These are phyloP conservation scores for Aculops lycopersici DNA, from an alignment of 1,140 invertebrate genomes.

Conservation along the genomic window DNA sequence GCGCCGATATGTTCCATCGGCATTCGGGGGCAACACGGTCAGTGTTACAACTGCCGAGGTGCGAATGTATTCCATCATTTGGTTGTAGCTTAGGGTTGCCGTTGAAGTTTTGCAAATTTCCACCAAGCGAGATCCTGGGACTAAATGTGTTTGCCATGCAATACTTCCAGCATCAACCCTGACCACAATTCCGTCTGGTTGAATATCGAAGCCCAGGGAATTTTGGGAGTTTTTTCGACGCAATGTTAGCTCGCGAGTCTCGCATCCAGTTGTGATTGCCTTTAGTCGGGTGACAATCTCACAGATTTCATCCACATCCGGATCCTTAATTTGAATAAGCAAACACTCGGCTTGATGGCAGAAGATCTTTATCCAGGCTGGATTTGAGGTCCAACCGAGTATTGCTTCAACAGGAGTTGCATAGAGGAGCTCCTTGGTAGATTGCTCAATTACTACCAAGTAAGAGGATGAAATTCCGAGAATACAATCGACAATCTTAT, in stretches of 20 bases:
- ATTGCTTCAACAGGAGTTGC: slow-evolving; percentile 7
- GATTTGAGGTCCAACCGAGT: slow-evolving; percentile 8
- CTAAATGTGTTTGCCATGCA: slow-evolving; percentile 55
- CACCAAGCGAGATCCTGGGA: slow-evolving; percentile 55
- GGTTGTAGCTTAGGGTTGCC: slow-evolving; percentile 55
- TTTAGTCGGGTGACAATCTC: slow-evolving; percentile 37
- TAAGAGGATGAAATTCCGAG: slow-evolving; percentile 56
- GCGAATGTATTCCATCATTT: slow-evolving; percentile 68
- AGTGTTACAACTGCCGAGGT: slow-evolving; percentile 53
- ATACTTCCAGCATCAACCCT: slow-evolving; percentile 58
- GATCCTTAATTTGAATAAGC: slow-evolving; percentile 9
- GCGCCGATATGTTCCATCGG: slow-evolving; percentile 30
- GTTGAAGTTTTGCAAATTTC: slow-evolving; percentile 71
- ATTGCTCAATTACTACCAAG: slow-evolving; percentile 35
- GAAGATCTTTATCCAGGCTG: slow-evolving; percentile 5
- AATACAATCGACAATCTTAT: slow-evolving; percentile 38
- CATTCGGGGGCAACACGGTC: slow-evolving; percentile 39
- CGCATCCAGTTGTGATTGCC: slow-evolving; percentile 34
- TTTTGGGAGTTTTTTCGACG: slow-evolving; percentile 37
- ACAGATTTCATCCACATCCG: slow-evolving; percentile 28
- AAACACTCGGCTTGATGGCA: slow-evolving; percentile 9
- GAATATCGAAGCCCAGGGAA: slow-evolving; percentile 76
- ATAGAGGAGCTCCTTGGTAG: slow-evolving; percentile 4
- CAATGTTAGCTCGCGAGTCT: slow-evolving; percentile 33
- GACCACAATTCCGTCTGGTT: slow-evolving; percentile 72